Percentiles rank a stretch among this genome's conserved stretches.
Evolutionary conservation across 2,113 vertebrate genomes (phyloP).

Genomic region (Rhinolophus ferrumequinum): DNA sequence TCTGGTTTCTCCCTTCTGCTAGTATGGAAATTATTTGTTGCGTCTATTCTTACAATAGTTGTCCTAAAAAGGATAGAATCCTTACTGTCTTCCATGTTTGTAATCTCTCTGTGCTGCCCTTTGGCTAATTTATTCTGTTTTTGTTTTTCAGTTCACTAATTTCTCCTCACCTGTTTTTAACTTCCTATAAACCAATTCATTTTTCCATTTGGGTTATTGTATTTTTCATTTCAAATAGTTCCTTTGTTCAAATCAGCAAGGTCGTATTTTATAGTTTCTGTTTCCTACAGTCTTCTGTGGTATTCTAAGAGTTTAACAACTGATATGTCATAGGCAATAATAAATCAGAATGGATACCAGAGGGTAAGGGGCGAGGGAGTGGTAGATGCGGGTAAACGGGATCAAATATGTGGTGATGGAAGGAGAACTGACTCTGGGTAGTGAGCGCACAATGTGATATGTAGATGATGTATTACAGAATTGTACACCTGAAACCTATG

Average conservation of each 20-base stretch:
- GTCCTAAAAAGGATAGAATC: background rate
- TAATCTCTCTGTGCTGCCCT: background rate
- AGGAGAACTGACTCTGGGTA: too few relatives aligned
- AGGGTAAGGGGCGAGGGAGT: too few relatives aligned
- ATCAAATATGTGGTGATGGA: too few relatives aligned
- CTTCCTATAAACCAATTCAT: background rate
- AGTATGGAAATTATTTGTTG: background rate
- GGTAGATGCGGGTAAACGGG: too few relatives aligned
- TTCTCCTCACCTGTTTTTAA: background rate
- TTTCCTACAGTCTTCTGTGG: background rate
- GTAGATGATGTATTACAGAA: too few relatives aligned
- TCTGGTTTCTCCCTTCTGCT: background rate
- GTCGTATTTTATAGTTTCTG: background rate
- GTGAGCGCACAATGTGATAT: too few relatives aligned
- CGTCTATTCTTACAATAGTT: background rate
- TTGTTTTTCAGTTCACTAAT: background rate
- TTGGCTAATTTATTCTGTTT: background rate
- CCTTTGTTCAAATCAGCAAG: background rate
- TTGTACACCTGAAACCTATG: too few relatives aligned
- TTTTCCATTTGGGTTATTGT: slow-evolving; percentile 8
- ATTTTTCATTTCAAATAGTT: background rate
- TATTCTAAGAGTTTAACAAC: background rate
- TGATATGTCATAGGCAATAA: background rate
- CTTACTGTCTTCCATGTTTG: background rate
- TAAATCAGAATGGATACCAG: background rate